phyloP scores from a whole-genome alignment of 2,888 invertebrate genomes.

The Ochropleura leucogaster region DNA sequence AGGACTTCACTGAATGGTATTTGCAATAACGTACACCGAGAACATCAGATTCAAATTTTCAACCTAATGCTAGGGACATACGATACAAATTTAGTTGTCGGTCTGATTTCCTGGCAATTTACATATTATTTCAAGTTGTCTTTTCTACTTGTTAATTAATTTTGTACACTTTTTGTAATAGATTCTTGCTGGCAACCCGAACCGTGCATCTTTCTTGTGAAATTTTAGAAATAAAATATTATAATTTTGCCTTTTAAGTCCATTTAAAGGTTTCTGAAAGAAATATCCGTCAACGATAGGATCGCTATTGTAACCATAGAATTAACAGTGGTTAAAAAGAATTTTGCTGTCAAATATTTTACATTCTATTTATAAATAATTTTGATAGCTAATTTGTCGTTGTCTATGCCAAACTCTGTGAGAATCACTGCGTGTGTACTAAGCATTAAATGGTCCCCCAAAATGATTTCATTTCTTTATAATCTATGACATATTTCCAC shows the following conservation, averaged over 20 bases:
- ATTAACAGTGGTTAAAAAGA: no score
- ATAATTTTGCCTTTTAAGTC: neutral
- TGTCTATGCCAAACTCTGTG: neutral
- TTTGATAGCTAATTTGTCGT: neutral
- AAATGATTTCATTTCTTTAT: constrained; percentile 7
- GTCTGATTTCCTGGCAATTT: neutral
- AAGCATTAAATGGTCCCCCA: neutral
- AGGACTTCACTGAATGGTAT: neutral
- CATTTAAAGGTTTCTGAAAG: neutral
- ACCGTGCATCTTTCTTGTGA: no score
- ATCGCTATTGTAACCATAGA: neutral
- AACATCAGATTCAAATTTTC: neutral
- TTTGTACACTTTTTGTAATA: no score
- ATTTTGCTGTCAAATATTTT: no score
- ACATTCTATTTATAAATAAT: neutral
- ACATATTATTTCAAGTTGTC: no score
- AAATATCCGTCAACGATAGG: neutral
- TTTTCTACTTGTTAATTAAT: no score
- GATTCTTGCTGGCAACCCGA: no score
- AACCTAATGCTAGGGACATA: neutral
- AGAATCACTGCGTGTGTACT: neutral
- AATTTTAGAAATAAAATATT: no score
- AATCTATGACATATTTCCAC: constrained; percentile 22
- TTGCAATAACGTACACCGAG: neutral
- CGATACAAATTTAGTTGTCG: neutral